Conservation (phyloP, 2,888 invertebrate genomes). For the Blastobasis adustella region DNA sequence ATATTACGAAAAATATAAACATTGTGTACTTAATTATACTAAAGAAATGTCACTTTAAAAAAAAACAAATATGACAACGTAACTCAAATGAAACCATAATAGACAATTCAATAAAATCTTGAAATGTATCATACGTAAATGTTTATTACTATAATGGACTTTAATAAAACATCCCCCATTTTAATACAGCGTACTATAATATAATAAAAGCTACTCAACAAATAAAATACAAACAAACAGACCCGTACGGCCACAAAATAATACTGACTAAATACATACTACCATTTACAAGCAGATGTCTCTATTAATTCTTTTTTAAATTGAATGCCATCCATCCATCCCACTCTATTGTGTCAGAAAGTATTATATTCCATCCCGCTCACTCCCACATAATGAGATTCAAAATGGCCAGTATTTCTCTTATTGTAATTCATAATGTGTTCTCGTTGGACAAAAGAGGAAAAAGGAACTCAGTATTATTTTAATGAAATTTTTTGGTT, state of each 20-base stretch:
- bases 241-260: neutral
- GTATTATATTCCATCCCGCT: constrained; percentile 30
- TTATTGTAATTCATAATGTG: constrained; percentile 19
- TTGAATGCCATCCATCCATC: constrained; percentile 11
- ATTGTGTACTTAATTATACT: no score
- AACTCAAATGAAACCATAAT: no score
- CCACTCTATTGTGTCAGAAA: constrained; percentile 7
- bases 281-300: constrained; percentile 50
- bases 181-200: no score
- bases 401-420: constrained; percentile 56
- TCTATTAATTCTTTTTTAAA: constrained; percentile 29
- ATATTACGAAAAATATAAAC: no score
- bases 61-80: no score
- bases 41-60: no score
- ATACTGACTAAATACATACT: constrained; percentile 18
- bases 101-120: no score
- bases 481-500: constrained; percentile 46
- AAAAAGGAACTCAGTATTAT: constrained; percentile 33
- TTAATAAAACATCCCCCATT: no score
- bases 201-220: neutral
- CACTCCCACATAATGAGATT: constrained; percentile 43
- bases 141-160: constrained; percentile 5
- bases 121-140: no score
- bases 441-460: constrained; percentile 32
- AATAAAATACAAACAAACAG: constrained; percentile 11